Conservation (phyloP, 2,113 vertebrate species). For the Acrocephalus arundinaceus region DNA sequence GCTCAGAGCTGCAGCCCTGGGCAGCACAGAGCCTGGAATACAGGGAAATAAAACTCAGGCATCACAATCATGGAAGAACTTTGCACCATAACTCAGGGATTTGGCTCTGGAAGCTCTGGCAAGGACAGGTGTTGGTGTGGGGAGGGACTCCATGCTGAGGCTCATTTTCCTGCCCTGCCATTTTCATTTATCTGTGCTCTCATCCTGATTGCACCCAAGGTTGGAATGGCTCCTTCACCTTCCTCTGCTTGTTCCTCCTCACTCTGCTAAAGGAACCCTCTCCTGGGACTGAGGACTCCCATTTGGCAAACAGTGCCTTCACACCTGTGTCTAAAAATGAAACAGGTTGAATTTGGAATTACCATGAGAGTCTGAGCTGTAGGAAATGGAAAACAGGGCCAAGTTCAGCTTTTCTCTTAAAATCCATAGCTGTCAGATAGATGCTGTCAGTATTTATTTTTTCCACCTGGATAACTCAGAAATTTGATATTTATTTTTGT, state of each 20-base stretch:
- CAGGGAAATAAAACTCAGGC: background rate
- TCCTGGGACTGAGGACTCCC: background rate
- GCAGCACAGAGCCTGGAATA: background rate
- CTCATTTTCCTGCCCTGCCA: background rate
- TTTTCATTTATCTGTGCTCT: background rate
- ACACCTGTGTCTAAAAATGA: background rate
- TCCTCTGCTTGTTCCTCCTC: background rate
- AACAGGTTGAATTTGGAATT: background rate
- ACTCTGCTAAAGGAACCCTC: background rate
- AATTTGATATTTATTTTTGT: background rate
- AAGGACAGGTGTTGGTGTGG: background rate
- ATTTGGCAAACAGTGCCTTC: background rate
- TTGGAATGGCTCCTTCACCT: background rate
- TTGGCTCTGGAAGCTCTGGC: background rate
- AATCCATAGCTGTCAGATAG: background rate
- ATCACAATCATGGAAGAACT: background rate
- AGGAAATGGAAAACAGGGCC: background rate
- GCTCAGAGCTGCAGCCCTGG: background rate
- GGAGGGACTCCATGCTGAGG: background rate
- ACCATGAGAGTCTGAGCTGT: rapidly evolving
- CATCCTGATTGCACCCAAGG: no score
- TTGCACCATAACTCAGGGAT: rapidly evolving
- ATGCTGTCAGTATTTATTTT: background rate
- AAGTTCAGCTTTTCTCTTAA: background rate
- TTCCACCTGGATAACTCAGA: background rate